A percentile compares a stretch with the other conserved stretches of the same genome.
Evolutionary conservation across 2,888 invertebrate genomes (phyloP).

Genomic region (Cheilosia grossa): DNA sequence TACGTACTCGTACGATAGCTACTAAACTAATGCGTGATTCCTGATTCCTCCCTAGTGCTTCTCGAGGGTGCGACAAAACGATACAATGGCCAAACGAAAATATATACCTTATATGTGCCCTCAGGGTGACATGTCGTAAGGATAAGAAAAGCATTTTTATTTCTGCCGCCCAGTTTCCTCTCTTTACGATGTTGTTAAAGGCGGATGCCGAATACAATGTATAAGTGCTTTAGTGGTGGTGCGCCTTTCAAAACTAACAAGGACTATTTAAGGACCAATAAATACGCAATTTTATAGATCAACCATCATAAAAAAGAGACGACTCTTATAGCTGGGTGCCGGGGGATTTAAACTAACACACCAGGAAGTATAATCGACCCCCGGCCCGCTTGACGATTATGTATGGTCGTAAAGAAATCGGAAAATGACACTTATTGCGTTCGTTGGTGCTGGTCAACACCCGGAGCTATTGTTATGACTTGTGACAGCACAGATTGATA

Average conservation of each 20-base stretch:
- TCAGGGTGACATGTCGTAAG: conserved; percentile 72
- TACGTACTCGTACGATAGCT: not conserved
- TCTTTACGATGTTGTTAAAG: conserved; percentile 70
- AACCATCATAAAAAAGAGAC: conserved; percentile 67
- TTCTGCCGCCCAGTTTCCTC: conserved; percentile 67
- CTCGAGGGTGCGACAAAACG: conserved; percentile 71
- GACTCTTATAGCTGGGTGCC: conserved; percentile 40
- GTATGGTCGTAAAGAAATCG: conserved; percentile 71
- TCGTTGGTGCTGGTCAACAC: conserved; percentile 57
- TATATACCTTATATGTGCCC: conserved; percentile 62
- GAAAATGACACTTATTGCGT: conserved; percentile 69
- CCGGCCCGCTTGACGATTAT: conserved; percentile 50
- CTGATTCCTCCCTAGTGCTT: conserved; percentile 43
- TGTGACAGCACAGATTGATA: conserved; percentile 48
- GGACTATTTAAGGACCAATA: conserved; percentile 77
- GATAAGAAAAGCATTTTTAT: conserved; percentile 74
- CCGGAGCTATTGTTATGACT: conserved; percentile 40
- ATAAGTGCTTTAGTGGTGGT: conserved; percentile 59
- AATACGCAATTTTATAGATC: conserved; percentile 78
- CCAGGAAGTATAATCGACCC: conserved; percentile 63
- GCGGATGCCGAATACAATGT: conserved; percentile 69
- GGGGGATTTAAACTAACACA: conserved; percentile 55
- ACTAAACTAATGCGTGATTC: conserved; percentile 43
- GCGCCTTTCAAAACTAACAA: conserved; percentile 73
- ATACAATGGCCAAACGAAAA: conserved; percentile 67